Evolutionary conservation across 2,113 vertebrate genomes (phyloP).

Genomic region (Neomonachus schauinslandi): DNA sequence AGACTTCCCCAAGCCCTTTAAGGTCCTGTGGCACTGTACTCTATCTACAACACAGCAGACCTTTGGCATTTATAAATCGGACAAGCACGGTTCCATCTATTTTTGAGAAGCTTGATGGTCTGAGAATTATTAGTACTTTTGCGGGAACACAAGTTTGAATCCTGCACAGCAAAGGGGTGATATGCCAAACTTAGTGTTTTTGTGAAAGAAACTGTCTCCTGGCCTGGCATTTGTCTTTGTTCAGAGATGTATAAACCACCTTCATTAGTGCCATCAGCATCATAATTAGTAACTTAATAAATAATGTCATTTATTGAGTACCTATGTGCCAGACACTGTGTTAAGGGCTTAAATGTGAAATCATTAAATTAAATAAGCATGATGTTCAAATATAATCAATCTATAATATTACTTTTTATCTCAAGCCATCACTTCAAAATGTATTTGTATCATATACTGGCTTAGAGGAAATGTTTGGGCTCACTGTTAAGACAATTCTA

Average conservation of each 20-base stretch:
- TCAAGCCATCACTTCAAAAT: background rate
- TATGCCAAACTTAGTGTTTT: background rate
- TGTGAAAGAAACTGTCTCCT: background rate
- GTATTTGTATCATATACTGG: background rate
- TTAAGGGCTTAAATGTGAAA: background rate
- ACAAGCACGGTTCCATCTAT: background rate
- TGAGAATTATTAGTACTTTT: background rate
- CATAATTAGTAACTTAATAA: background rate
- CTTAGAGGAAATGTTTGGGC: background rate
- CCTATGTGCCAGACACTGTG: background rate
- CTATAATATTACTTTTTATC: background rate
- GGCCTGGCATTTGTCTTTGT: background rate
- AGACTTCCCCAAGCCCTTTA: background rate
- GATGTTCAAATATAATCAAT: background rate
- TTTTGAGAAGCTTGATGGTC: background rate
- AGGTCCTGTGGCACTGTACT: background rate
- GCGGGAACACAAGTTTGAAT: background rate
- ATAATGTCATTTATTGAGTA: background rate
- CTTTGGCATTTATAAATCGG: background rate
- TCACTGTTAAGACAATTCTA: background rate
- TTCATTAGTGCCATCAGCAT: background rate
- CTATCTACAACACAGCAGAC: background rate
- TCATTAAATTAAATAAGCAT: background rate
- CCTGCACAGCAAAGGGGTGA: background rate
- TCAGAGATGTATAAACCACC: background rate